A percentile compares a stretch with the other conserved stretches of the same genome.
Conservation (phyloP, 2,113 vertebrate species). For the Sitta europaea region DNA sequence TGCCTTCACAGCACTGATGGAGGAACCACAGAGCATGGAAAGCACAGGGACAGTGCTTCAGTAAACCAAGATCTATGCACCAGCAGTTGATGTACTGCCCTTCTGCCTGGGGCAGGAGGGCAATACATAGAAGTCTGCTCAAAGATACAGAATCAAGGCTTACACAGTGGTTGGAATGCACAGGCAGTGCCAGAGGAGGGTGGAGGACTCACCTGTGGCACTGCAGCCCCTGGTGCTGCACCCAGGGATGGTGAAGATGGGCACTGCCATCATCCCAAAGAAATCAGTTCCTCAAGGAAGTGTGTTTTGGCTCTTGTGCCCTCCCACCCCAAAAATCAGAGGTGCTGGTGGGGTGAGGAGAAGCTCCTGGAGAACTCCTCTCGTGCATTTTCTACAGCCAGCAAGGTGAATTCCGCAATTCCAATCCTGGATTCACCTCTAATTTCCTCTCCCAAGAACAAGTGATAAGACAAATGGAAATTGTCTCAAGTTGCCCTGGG, state of each 20-base stretch:
- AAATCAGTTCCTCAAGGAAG: not conserved
- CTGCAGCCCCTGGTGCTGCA: accelerated
- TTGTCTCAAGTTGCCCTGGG: not conserved
- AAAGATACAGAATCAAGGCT: not conserved
- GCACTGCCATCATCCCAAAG: not conserved
- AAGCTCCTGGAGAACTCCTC: not conserved
- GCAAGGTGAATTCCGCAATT: not conserved
- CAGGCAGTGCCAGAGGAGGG: not conserved
- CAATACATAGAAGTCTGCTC: not conserved
- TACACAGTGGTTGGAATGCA: not conserved
- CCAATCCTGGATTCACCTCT: not conserved
- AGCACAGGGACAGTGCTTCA: not conserved
- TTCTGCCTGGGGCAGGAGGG: not conserved
- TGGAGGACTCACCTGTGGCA: accelerated
- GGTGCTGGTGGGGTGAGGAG: not conserved
- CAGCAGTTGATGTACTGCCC: not conserved
- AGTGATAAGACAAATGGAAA: not conserved
- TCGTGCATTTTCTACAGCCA: not conserved
- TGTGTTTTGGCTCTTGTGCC: not conserved
- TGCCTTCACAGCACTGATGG: not conserved
- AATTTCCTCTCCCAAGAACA: not conserved
- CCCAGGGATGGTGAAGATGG: not conserved
- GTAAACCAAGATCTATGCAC: not conserved
- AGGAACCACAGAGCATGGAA: not conserved
- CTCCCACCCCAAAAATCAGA: not conserved